Base-by-base conservation (phyloP, 2,797 vertebrate genomes). In the Microchirus variegatus region DNA sequence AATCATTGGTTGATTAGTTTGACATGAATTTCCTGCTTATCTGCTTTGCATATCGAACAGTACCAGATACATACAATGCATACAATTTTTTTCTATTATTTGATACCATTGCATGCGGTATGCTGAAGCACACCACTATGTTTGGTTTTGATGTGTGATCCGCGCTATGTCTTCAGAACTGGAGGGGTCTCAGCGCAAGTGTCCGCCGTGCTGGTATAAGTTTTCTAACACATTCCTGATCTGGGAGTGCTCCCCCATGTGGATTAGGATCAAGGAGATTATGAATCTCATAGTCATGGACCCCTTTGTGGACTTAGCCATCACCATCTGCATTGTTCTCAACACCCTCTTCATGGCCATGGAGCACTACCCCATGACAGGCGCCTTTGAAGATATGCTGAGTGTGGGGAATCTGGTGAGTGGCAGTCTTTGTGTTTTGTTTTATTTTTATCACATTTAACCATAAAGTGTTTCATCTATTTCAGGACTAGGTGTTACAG, bases 261-360 rank as follows among this genome's bases (percentile, higher is more conserved):
- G 98, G 98, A 89, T 98, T 87, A 97, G 90, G 87, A 93, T 98
- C 85, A 99, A 99, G 91, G 96, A 98, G 90, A 96, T 96, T 0
- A 91, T 98, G 72, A 99, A 99, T 85, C 73, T 96, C 60, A 95
- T 99, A 45, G 98, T 99, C 60, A 98, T 99, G 95, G 98, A 99
- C 83, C 98, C 98, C 19, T 99, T 99, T 19, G 97, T 99, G 80
- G 98, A 99, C 83, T 86, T 99, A 88, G 94, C 97, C 89, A 99
- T 99, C 89, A 99, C 98, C 86, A 99, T 99, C 91, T 99, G 98
- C 80, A 99, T 99, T 36, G 97, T 98, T 67, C 95, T 99, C 81
- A 99, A 99, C 89, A 99, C 98, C 0, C 82, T 99, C 62, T 99
- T 99, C 84, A 99, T 99, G 98, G 97, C 98, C 2, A 98, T 99